Evolutionary conservation across 2,113 vertebrate genomes (phyloP).

Genomic region (Chelonoidis abingdonii): DNA sequence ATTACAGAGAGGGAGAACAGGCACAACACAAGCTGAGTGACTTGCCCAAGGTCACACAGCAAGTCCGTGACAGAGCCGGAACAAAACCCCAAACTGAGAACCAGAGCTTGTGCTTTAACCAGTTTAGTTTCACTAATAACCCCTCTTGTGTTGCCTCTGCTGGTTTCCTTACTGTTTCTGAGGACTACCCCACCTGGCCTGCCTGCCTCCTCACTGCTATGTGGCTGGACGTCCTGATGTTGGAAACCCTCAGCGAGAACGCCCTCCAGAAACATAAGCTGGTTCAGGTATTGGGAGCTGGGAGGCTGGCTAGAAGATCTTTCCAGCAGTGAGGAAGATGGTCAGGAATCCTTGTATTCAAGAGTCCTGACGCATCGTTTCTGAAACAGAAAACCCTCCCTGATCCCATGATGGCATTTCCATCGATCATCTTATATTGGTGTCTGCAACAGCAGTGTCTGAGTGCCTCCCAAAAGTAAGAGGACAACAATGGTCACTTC

Average conservation of each 20-base stretch:
- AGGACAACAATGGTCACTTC: background rate
- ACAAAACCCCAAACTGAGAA: background rate
- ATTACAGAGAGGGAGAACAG: background rate
- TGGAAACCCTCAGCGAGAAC: background rate
- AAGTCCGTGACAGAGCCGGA: background rate
- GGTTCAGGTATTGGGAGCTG: background rate
- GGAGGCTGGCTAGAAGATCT: background rate
- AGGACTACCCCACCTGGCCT: background rate
- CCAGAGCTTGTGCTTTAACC: background rate
- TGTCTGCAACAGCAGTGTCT: background rate
- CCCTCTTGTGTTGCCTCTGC: background rate
- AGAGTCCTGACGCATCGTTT: background rate
- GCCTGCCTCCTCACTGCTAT: background rate
- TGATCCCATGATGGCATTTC: background rate
- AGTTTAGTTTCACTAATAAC: background rate
- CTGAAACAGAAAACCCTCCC: background rate
- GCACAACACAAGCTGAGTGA: background rate
- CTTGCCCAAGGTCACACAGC: background rate
- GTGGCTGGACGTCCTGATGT: background rate
- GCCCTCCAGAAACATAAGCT: background rate
- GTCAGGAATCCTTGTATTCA: background rate
- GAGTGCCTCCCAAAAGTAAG: background rate
- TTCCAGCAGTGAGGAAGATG: background rate
- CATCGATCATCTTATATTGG: background rate
- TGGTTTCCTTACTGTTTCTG: background rate